Base-by-base conservation (phyloP, 2,113 vertebrate genomes). In the Vicugna pacos region DNA sequence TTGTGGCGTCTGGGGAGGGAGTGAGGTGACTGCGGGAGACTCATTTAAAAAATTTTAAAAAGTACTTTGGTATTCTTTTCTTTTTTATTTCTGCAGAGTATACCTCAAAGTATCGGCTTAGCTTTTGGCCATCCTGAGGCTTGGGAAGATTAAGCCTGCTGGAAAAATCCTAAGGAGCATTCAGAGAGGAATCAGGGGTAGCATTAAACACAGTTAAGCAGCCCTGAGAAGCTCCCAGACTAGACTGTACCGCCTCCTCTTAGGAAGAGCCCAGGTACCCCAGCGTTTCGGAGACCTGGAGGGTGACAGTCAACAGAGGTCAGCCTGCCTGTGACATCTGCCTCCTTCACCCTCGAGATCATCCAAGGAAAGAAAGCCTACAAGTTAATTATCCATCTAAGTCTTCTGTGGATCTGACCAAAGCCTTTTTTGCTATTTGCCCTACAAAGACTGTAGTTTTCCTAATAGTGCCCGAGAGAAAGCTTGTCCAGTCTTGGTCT, bases 71-170 rank as follows among this genome's bases (percentile, higher is more conserved):
- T 50, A 65, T 54, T 67, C 75, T 75, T 67, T 62, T 62, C 12
- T 72, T 56, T 77, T 86, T 86, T 46, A n/a, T 17, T 80, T 76
- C 77, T 87, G 32, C 62, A 48, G 72, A 82, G 22, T 65, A 93
- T 38, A 60, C 48, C 54, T 52, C 14, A 42, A 89, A 81, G 67
- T 72, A 79, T 46, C 90, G 83, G 87, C 58, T 97, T 82, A 95
- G 93, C 48, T 70, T 87, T 11, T 64, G 70, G 60, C 42, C 79
- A 92, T 85, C 69, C 75, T 64, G 56, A 93, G 48, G 64, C 50
- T 75, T 85, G 52, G 64, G 89, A 56, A 95, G 90, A 95, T 75
- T 69, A 89, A 69, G 56, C 58, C 56, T 83, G 56, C 87, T 92
- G 38, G 90, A 76, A 86, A 79, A 89, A 42, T 46, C 76, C 52